Conservation (phyloP, 2,797 vertebrate genomes). For the Hypotaenidia okinawae region DNA sequence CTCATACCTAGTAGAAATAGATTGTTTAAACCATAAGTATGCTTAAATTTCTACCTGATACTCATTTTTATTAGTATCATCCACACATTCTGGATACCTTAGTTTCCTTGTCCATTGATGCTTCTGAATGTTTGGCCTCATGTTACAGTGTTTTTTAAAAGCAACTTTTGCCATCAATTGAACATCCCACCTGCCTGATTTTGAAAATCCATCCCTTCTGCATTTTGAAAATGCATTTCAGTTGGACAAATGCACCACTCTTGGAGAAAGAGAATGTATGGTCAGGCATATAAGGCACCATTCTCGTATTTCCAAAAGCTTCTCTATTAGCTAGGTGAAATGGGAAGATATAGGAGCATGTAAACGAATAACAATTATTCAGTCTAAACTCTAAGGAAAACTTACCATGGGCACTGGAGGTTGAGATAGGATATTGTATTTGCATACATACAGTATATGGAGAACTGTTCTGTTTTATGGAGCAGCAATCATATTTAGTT, state of each 20-base stretch:
- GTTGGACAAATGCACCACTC: background rate
- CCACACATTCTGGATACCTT: background rate
- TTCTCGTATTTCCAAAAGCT: conserved; percentile 28
- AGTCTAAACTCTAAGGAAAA: conserved; percentile 67
- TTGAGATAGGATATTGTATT: conserved; percentile 71
- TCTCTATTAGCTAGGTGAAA: conserved; percentile 51
- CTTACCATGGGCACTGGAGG: conserved; percentile 69
- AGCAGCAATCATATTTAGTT: conserved; percentile 78
- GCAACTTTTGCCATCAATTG: background rate
- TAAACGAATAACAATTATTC: conserved; percentile 72
- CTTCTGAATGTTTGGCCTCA: background rate
- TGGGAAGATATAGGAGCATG: conserved; percentile 62
- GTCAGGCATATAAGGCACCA: background rate
- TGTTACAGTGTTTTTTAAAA: background rate
- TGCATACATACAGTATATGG: conserved; percentile 73
- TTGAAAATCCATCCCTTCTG: background rate
- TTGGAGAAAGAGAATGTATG: background rate
- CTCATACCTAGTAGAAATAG: background rate
- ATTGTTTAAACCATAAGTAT: background rate
- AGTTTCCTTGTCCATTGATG: background rate
- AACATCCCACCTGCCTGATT: background rate
- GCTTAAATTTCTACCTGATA: background rate
- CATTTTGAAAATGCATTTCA: conserved; percentile 14
- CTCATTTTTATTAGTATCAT: background rate
- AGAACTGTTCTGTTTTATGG: conserved; percentile 77